These are phyloP conservation scores for Blomia tropicalis DNA, from an alignment of 2,888 invertebrate genomes.

Conservation along the genomic window DNA sequence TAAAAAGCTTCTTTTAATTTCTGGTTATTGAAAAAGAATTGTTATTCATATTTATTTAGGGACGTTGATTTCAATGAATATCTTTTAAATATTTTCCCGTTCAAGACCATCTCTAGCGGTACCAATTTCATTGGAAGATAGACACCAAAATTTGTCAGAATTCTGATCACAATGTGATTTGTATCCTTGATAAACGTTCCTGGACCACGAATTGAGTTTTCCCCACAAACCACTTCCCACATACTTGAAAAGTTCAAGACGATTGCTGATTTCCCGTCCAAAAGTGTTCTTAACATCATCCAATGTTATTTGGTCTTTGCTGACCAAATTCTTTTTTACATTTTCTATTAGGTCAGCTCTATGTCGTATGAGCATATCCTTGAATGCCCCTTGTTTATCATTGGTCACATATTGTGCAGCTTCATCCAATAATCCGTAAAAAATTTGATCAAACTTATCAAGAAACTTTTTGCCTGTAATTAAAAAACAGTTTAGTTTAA, in stretches of 20 bases:
- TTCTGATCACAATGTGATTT: background rate
- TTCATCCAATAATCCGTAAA: background rate
- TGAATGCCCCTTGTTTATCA: background rate
- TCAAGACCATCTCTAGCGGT: too few relatives aligned
- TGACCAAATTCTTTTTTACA: conserved; percentile 3
- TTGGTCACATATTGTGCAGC: background rate
- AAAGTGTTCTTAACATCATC: conserved; percentile 1
- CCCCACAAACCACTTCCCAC: background rate
- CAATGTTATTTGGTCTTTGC: background rate
- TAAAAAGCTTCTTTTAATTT: too few relatives aligned
- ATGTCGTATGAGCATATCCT: conserved; percentile 2
- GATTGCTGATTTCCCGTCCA: background rate
- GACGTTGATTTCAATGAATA: too few relatives aligned
- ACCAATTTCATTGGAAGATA: too few relatives aligned
- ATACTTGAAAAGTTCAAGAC: background rate
- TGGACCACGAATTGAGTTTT: background rate
- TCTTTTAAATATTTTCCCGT: too few relatives aligned
- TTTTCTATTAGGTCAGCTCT: background rate
- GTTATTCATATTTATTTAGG: too few relatives aligned
- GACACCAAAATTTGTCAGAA: too few relatives aligned
- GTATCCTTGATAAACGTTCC: background rate
- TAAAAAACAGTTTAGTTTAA: too few relatives aligned
- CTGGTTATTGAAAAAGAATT: too few relatives aligned
- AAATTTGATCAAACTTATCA: conserved; percentile 1
- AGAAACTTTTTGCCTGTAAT: background rate